Percentiles rank a stretch among this genome's conserved stretches.
Evolutionary conservation across 1,140 invertebrate species (phyloP).

Genomic region (Drosophila pseudoananassae): DNA sequence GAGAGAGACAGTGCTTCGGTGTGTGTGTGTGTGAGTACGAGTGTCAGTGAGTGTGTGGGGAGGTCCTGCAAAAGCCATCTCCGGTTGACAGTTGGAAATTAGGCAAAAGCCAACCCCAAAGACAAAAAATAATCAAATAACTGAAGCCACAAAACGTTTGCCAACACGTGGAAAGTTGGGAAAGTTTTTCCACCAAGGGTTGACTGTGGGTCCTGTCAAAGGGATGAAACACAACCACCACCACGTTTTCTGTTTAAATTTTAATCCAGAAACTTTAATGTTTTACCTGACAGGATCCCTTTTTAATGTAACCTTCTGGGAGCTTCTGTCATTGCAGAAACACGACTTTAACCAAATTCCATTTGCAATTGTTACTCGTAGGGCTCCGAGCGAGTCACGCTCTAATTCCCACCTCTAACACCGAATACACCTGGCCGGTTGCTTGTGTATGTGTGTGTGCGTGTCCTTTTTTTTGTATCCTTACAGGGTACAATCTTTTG

Average conservation of each 20-base stretch:
- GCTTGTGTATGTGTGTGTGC: conserved; percentile 3
- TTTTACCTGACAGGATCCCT: not conserved
- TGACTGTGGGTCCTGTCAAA: conserved; percentile 17
- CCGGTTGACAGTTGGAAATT: conserved; percentile 67
- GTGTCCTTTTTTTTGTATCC: conserved; percentile 5
- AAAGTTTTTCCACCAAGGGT: conserved; percentile 34
- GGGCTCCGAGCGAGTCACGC: conserved; percentile 36
- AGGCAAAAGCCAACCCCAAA: conserved; percentile 56
- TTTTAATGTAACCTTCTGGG: not conserved
- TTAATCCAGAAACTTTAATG: not conserved
- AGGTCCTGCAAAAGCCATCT: conserved; percentile 47
- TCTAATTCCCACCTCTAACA: conserved; percentile 39
- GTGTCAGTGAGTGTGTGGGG: not conserved
- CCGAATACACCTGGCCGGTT: conserved; percentile 22
- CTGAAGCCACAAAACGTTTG: conserved; percentile 70
- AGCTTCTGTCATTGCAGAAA: not conserved
- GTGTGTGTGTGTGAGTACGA: conserved; percentile 7
- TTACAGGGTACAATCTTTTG: conserved; percentile 55
- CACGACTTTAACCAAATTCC: conserved; percentile 19
- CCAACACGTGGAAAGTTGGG: conserved; percentile 67
- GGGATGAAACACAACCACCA: not conserved
- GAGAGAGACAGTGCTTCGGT: conserved; percentile 11
- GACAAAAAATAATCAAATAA: conserved; percentile 42
- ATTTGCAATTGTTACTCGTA: not conserved
- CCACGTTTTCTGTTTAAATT: conserved; percentile 1